Percentiles rank a stretch among this genome's conserved stretches.
Evolutionary conservation across 1,140 invertebrate genomes (phyloP).

Genomic region (Drosophila orena): DNA sequence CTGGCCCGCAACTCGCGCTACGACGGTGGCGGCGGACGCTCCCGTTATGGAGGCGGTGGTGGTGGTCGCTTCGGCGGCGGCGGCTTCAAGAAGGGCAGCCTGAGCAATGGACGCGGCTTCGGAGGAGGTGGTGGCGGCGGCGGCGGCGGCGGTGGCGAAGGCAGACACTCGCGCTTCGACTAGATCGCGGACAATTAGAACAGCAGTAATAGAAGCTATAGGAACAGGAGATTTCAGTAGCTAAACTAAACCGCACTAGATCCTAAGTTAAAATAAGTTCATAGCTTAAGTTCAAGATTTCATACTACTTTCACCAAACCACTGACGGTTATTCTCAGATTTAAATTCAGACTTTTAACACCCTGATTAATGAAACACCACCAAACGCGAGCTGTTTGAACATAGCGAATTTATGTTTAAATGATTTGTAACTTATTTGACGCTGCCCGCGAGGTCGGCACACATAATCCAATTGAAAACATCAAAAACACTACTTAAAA

Average conservation of each 20-base stretch:
- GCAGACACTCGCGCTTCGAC: slow-evolving; percentile 86
- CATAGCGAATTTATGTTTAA: slow-evolving; percentile 70
- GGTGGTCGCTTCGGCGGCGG: slow-evolving; percentile 78
- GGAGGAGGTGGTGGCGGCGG: slow-evolving; percentile 26
- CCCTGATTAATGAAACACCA: slow-evolving; percentile 18
- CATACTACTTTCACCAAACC: slow-evolving; percentile 55
- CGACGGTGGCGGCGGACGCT: slow-evolving; percentile 85
- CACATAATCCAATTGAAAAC: slow-evolving; percentile 28
- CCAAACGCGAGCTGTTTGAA: slow-evolving; percentile 43
- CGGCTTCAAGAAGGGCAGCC: slow-evolving; percentile 77
- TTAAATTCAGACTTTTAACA: slow-evolving; percentile 29
- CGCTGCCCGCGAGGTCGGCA: slow-evolving; percentile 33
- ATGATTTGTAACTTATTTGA: slow-evolving; percentile 70
- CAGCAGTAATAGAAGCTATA: slow-evolving; percentile 57
- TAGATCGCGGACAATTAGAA: slow-evolving; percentile 35
- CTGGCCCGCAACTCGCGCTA: slow-evolving; percentile 86
- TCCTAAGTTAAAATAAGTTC: slow-evolving; percentile 76
- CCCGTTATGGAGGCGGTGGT: slow-evolving; percentile 74
- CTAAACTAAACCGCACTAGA: slow-evolving; percentile 75
- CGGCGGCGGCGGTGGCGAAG: slow-evolving; percentile 85
- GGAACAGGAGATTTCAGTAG: slow-evolving; percentile 75
- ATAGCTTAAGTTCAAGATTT: slow-evolving; percentile 76
- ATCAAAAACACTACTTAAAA: slow-evolving; percentile 63
- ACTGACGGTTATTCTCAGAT: slow-evolving; percentile 14
- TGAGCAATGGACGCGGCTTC: slow-evolving; percentile 70